phyloP scores from a whole-genome alignment of 2,888 invertebrate species.

The Pantelozetes paolii region DNA sequence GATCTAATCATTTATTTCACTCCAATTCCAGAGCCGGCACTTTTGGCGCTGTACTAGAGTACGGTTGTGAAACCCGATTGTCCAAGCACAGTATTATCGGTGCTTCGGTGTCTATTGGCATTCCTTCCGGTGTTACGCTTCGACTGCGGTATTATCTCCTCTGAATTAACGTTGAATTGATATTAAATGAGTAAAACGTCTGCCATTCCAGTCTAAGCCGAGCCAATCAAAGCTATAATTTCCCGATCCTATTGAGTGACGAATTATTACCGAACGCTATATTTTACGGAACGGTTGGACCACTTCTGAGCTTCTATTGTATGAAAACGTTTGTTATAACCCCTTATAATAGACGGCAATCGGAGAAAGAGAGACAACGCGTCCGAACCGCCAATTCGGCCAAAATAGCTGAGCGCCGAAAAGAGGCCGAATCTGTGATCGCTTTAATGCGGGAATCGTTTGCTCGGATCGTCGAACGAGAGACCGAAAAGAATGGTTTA shows the following conservation, averaged over 20 bases:
- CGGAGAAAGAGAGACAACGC: conserved; percentile 72
- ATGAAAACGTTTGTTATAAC: conserved; percentile 77
- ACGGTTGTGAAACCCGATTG: conserved; percentile 86
- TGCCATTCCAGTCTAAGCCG: conserved; percentile 65
- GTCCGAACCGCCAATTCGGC: conserved; percentile 72
- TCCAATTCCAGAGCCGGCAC: conserved; percentile 70
- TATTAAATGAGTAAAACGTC: no score
- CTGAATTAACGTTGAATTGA: neutral
- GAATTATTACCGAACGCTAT: conserved; percentile 82
- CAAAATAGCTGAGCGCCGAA: conserved; percentile 70
- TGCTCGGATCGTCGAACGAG: conserved; percentile 72
- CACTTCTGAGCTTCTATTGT: conserved; percentile 64
- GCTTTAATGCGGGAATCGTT: conserved; percentile 88
- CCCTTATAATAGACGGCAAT: conserved; percentile 66
- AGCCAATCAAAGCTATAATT: conserved; percentile 78
- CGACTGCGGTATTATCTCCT: conserved; percentile 67
- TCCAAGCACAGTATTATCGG: conserved; percentile 82
- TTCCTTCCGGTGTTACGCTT: conserved; percentile 80
- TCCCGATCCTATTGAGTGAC: conserved; percentile 85
- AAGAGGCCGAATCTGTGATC: conserved; percentile 73
- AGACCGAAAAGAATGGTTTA: conserved; percentile 75
- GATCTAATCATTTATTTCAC: neutral
- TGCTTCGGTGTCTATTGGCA: conserved; percentile 76
- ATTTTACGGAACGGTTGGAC: conserved; percentile 87
- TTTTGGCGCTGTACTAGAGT: conserved; percentile 79